phyloP scores from a whole-genome alignment of 2,888 invertebrate species.

The Volucella inanis region DNA sequence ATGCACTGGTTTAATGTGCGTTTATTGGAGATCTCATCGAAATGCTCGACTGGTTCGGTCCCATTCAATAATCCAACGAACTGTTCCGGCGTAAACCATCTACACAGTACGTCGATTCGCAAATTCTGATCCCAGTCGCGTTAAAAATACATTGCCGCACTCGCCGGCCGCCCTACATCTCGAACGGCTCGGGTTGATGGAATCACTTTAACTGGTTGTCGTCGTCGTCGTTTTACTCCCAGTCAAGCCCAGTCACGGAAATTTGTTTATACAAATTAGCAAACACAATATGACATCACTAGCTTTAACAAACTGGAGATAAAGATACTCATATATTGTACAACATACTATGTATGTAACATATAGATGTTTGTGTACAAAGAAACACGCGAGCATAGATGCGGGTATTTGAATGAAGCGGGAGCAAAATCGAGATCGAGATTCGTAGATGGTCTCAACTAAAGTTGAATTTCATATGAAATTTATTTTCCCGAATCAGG shows the following conservation, averaged over 20 bases:
- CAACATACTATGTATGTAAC: neutral
- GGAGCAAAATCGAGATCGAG: neutral
- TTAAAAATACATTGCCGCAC: conserved; percentile 29
- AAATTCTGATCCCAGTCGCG: conserved; percentile 50
- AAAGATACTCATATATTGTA: no score
- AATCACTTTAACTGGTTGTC: conserved; percentile 31
- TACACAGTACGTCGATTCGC: conserved; percentile 44
- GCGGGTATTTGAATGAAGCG: conserved; percentile 18
- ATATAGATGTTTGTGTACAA: no score
- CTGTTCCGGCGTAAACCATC: conserved; percentile 70
- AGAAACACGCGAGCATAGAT: neutral
- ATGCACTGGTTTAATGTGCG: conserved; percentile 22
- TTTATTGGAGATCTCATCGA: conserved; percentile 42
- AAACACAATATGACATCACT: conserved; percentile 71
- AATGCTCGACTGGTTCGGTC: conserved; percentile 62
- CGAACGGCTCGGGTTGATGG: conserved; percentile 14
- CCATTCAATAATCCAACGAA: conserved; percentile 64
- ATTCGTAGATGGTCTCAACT: conserved; percentile 43
- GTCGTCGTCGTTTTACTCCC: conserved; percentile 14
- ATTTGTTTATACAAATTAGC: conserved; percentile 62
- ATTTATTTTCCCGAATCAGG: no score
- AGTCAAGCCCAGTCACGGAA: conserved; percentile 25
- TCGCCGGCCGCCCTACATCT: conserved; percentile 9
- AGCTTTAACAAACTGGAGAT: conserved; percentile 48
- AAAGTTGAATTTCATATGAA: conserved; percentile 67